Evolutionary conservation across 2,113 vertebrate species (phyloP), one percentile per base, ranked within the genome.

Genomic region (Urocolius indicus): DNA sequence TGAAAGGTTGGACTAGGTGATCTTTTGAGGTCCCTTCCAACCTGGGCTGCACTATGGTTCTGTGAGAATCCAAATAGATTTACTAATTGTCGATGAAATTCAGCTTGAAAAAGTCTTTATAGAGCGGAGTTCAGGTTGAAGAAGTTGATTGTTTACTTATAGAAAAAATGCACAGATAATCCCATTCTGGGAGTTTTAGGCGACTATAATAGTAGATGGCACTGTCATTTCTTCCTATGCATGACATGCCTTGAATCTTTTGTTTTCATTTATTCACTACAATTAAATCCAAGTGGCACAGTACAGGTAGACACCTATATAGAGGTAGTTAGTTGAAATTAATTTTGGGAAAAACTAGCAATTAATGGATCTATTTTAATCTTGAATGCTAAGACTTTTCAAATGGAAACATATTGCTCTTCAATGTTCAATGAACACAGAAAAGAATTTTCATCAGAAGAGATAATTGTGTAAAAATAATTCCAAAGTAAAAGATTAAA

Each of bases 401-500:
- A 78, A 74, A 84, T 27, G 16, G 45, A 93, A 91, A 66, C 65
- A 51, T 51, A 91, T 2, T 78, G 43, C 20, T 87, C 32, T 87
- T 93, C 68, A 55, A 16, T 75, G 41, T 41, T 73, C 81, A 89
- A 32, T 72, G 62, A 91, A 72, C 57, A 91, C 26, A 84, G 57
- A 89, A 84, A 89, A n/a, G n/a, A 81, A 18, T 68, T 87, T 84
- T 72, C 63, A 93, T 20, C 14, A 32, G 43, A 26, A 91, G 14
- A 91, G 38, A 91, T 65, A 93, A 94, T 67, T 79, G 32, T 45
- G 82, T 17, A 93, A 89, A 82, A 84, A 43, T 57, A 72, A 87
- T 90, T 87, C 48, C 72, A 81, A 92, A 67, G 30, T 68, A 68
- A 76, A 93, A 93, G 80, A 93, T 67, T 91, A 84, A 87, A 91